Evolutionary conservation across 2,888 invertebrate genomes (phyloP).

Genomic region (Clostera curtula): DNA sequence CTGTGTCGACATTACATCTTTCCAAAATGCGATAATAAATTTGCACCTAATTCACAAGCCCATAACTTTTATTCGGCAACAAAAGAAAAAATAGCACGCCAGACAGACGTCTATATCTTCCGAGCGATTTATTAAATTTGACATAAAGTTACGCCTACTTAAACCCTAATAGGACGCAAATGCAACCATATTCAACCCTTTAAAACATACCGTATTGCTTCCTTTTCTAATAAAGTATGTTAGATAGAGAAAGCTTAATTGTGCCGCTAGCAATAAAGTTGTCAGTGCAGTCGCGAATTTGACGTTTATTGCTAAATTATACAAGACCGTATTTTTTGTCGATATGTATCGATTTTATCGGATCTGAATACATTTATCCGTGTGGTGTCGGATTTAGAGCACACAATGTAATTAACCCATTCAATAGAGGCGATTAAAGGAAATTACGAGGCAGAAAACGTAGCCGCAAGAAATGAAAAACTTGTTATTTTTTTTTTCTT

Average conservation of each 20-base stretch:
- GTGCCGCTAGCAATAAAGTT: conserved; percentile 34
- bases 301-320: conserved; percentile 58
- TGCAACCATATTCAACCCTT: conserved; percentile 30
- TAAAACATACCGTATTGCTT: conserved; percentile 15
- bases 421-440: too few species aligned
- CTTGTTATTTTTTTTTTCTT: too few species aligned
- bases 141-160: conserved; percentile 59
- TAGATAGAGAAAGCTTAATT: conserved; percentile 18
- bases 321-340: conserved; percentile 26
- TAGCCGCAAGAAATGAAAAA: too few species aligned
- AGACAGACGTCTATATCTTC: conserved; percentile 39
- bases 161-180: conserved; percentile 48
- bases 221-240: conserved; percentile 18
- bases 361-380: conserved; percentile 3
- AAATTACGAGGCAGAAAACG: too few species aligned
- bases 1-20: too few species aligned
- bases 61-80: background rate
- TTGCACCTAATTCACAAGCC: too few species aligned
- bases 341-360: conserved; percentile 11
- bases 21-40: too few species aligned
- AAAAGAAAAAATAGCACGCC: conserved; percentile 7
- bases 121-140: conserved; percentile 62
- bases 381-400: too few species aligned
- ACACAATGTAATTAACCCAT: too few species aligned
- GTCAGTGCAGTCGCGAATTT: conserved; percentile 35